These are phyloP conservation scores for Crocallis elinguaria DNA, from an alignment of 2,888 invertebrate genomes.

Conservation along the genomic window DNA sequence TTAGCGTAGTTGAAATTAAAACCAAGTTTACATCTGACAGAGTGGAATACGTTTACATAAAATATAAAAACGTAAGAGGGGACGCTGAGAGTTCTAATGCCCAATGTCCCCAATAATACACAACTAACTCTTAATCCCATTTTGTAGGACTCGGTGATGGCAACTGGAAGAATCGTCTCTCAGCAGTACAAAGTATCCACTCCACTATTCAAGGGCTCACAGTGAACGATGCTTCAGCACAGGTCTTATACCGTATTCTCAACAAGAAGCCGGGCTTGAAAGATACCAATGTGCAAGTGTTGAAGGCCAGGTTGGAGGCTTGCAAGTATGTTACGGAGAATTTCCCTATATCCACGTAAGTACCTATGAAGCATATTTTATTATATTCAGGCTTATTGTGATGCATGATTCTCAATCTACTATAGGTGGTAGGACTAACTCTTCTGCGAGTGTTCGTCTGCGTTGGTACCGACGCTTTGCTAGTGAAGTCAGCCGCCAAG, in stretches of 20 bases:
- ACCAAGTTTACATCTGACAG: too few species aligned
- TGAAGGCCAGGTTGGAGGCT: slow-evolving; percentile 92
- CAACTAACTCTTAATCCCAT: background rate
- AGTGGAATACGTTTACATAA: too few species aligned
- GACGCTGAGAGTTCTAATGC: too few species aligned
- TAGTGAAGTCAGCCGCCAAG: too few species aligned
- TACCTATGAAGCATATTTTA: slow-evolving; percentile 22
- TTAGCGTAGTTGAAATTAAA: too few species aligned
- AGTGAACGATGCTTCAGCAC: slow-evolving; percentile 87
- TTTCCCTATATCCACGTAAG: slow-evolving; percentile 88
- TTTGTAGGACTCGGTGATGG: slow-evolving; percentile 87
- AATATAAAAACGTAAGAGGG: too few species aligned
- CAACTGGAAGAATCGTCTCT: slow-evolving; percentile 94
- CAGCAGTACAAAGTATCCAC: slow-evolving; percentile 89
- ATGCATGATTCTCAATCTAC: too few species aligned
- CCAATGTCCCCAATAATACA: too few species aligned
- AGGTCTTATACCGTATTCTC: slow-evolving; percentile 89
- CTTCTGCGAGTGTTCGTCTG: too few species aligned
- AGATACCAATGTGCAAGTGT: slow-evolving; percentile 96
- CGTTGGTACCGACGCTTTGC: too few species aligned
- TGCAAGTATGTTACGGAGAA: slow-evolving; percentile 91
- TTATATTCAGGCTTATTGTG: background rate
- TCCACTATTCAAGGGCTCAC: slow-evolving; percentile 86
- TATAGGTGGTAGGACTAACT: too few species aligned
- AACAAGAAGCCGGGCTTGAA: slow-evolving; percentile 94